These are phyloP conservation scores for Neostethus bicornis DNA, from an alignment of 2,797 vertebrate species.

Conservation along the genomic window DNA sequence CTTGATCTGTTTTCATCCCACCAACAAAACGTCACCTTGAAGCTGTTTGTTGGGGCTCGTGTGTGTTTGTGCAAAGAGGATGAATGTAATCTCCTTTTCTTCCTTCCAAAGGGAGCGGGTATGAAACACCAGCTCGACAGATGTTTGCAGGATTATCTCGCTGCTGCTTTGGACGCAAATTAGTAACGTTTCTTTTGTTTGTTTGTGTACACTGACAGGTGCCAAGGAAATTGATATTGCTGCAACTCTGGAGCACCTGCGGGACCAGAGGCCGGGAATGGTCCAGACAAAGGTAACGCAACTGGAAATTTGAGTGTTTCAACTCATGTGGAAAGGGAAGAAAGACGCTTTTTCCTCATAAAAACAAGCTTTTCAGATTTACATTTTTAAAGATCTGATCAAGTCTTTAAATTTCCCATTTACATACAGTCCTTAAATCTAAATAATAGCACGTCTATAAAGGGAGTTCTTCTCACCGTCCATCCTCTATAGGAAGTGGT, in stretches of 20 bases:
- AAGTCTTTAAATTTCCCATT: neutral
- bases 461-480: neutral
- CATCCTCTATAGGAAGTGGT: neutral
- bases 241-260: conserved; percentile 95
- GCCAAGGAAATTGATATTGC: conserved; percentile 99
- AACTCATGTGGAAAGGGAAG: neutral
- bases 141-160: conserved; percentile 79
- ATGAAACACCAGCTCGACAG: conserved; percentile 73
- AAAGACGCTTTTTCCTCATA: neutral
- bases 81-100: conserved; percentile 40
- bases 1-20: conserved; percentile 24
- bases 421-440: conserved; percentile 1
- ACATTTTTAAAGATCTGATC: conserved; percentile 5
- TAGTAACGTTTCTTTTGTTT: conserved; percentile 34
- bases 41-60: conserved; percentile 16
- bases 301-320: conserved; percentile 6
- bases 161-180: conserved; percentile 70
- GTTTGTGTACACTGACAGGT: conserved; percentile 80
- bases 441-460: conserved; percentile 1
- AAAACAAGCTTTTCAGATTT: neutral
- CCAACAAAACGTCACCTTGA: conserved; percentile 23
- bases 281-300: conserved; percentile 94
- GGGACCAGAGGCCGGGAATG: conserved; percentile 97
- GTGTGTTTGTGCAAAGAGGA: conserved; percentile 31
- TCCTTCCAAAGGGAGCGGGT: conserved; percentile 41